These are phyloP conservation scores for Hydrolagus colliei DNA, from an alignment of 2,797 vertebrate species.

Conservation along the genomic window DNA sequence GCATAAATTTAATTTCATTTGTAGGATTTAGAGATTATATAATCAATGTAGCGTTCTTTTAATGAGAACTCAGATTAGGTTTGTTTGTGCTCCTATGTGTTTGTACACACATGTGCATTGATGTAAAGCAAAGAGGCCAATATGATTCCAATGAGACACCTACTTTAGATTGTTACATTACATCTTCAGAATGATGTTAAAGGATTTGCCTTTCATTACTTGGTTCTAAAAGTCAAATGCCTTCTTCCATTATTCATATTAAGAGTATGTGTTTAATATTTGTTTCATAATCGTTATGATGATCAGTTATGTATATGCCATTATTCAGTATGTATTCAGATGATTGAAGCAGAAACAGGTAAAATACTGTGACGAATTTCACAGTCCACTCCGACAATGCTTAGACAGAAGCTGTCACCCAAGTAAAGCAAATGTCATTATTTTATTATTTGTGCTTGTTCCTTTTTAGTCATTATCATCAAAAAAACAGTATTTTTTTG, in stretches of 20 bases:
- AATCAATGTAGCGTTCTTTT: neutral
- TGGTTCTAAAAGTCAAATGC: neutral
- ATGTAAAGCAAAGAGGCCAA: neutral
- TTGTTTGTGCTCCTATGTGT: neutral
- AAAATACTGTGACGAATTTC: slow-evolving; percentile 25
- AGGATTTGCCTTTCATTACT: slow-evolving; percentile 3
- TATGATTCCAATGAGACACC: neutral
- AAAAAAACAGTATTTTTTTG: neutral
- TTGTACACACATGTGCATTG: too few species aligned
- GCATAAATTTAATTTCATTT: neutral
- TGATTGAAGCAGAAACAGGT: neutral
- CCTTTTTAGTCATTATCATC: neutral
- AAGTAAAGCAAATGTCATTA: slow-evolving; percentile 22
- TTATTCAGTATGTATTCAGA: neutral
- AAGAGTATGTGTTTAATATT: neutral
- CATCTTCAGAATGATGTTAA: neutral
- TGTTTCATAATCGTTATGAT: slow-evolving; percentile 4
- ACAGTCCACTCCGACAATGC: neutral
- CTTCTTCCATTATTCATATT: slow-evolving; percentile 4
- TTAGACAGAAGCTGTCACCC: neutral
- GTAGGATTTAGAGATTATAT: neutral
- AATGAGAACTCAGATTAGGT: neutral
- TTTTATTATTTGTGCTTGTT: neutral
- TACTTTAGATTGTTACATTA: slow-evolving; percentile 10
- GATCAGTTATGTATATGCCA: neutral